A percentile compares a stretch with the other conserved stretches of the same genome.
Evolutionary conservation across 1,140 invertebrate species (phyloP).

Genomic region (Heliconius melpomene): DNA sequence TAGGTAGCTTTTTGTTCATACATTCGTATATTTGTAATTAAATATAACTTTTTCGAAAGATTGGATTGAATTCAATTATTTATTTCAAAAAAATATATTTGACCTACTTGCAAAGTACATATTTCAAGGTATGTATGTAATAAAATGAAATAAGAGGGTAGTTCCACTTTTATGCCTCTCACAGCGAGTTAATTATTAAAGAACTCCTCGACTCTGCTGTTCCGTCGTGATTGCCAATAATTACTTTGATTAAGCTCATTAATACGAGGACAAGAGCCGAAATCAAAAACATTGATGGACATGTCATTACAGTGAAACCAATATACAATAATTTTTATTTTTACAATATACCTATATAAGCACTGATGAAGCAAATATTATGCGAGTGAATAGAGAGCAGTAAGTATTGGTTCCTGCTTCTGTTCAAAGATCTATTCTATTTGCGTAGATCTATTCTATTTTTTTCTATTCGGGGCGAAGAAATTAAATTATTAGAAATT

Average conservation of each 20-base stretch:
- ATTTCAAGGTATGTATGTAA: constrained; percentile 19
- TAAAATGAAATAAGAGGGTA: constrained; percentile 22
- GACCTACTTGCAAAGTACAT: constrained; percentile 20
- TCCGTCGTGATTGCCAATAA: constrained; percentile 30
- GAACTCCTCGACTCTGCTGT: constrained; percentile 27
- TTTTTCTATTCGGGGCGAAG: no score
- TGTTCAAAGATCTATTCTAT: no score
- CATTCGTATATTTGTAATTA: background rate
- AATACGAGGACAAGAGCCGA: constrained; percentile 7
- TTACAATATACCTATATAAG: background rate
- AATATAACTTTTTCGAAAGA: background rate
- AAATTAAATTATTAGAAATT: no score
- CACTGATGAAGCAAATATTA: no score
- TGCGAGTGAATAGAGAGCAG: no score
- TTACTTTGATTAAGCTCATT: constrained; percentile 31
- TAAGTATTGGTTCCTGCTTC: no score
- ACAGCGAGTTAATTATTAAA: constrained; percentile 36
- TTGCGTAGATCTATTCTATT: no score
- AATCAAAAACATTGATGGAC: constrained; percentile 8
- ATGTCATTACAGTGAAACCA: background rate
- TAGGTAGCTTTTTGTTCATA: background rate
- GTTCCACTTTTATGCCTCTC: constrained; percentile 17
- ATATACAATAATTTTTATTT: background rate
- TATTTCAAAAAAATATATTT: constrained; percentile 20
- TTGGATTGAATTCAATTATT: background rate